Evolutionary conservation across 2,113 vertebrate genomes (phyloP), one percentile per base, ranked within the genome.

Genomic region (Engraulis encrasicolus): DNA sequence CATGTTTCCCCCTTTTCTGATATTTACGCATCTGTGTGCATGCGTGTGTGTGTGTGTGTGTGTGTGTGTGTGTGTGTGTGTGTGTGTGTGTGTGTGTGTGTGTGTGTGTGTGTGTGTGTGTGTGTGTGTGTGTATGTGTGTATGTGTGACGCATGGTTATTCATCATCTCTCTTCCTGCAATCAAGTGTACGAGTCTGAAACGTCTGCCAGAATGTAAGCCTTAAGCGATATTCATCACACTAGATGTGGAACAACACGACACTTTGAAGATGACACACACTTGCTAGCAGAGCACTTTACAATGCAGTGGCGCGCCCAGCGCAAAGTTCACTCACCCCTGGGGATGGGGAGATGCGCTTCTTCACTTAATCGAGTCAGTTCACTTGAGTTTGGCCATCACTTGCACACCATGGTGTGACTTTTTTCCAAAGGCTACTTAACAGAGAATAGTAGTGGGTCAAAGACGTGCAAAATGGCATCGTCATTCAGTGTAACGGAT

Each of bases 1-100:
- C 78, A 58, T 49, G 15, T 12, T 58, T 52, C 82, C n/a, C n/a
- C n/a, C n/a, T n/a, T 58, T 80, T 86, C 27, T 50, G 27, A 31
- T 40, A 34, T 18, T 80, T 31, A 50, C 27, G n/a, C 38, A 3
- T 45, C 40, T 45, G 40, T 45, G 34, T 66, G n/a, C n/a, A n/a
- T n/a, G n/a, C n/a, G n/a, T n/a, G n/a, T n/a, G n/a, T n/a, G n/a
- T n/a, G n/a, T n/a, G n/a, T n/a, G n/a, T n/a, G n/a, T n/a, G n/a
- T n/a, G n/a, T n/a, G n/a, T n/a, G n/a, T n/a, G n/a, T n/a, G n/a
- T n/a, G n/a, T n/a, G n/a, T n/a, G n/a, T n/a, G n/a, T n/a, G n/a
- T n/a, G n/a, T n/a, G n/a, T n/a, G n/a, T n/a, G n/a, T n/a, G n/a
- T n/a, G n/a, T n/a, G n/a, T n/a, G n/a, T n/a, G n/a, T n/a, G n/a